Evolutionary conservation across 2,888 invertebrate species (phyloP).

Genomic region (Spicauda simplicius): DNA sequence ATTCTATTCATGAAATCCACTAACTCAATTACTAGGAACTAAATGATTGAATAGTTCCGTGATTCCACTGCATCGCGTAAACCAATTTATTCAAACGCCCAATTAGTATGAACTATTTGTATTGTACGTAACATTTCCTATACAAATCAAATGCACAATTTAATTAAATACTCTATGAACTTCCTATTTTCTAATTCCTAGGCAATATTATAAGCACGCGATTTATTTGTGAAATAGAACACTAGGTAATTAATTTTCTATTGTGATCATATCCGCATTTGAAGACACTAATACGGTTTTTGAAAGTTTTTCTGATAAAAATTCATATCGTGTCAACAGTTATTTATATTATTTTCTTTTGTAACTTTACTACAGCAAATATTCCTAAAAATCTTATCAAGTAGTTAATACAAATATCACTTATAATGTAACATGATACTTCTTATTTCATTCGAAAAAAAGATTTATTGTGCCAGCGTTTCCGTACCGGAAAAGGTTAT

Average conservation of each 20-base stretch:
- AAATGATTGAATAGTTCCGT: constrained; percentile 34
- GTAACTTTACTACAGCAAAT: not conserved
- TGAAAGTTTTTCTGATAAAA: no score
- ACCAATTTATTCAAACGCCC: constrained; percentile 36
- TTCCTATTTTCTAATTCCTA: constrained; percentile 7
- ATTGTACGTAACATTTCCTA: constrained; percentile 28
- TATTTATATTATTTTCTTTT: no score
- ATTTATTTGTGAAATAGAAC: not conserved
- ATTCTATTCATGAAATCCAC: constrained; percentile 31
- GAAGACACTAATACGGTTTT: no score
- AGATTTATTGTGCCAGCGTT: not conserved
- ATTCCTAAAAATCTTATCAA: not conserved
- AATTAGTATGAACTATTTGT: constrained; percentile 35
- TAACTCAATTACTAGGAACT: constrained; percentile 35
- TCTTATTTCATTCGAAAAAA: not conserved
- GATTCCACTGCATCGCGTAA: constrained; percentile 35
- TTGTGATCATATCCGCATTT: not conserved
- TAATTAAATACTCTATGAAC: constrained; percentile 7
- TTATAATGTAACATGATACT: no score
- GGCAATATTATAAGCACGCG: not conserved
- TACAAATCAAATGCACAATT: constrained; percentile 13
- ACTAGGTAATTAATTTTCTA: not conserved
- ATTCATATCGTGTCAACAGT: no score
- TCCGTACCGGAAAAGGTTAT: not conserved
- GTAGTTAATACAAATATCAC: no score